Percentiles rank a stretch among this genome's conserved stretches.
Conservation (phyloP, 2,888 invertebrate genomes). For the Entomobrya multifasciata region DNA sequence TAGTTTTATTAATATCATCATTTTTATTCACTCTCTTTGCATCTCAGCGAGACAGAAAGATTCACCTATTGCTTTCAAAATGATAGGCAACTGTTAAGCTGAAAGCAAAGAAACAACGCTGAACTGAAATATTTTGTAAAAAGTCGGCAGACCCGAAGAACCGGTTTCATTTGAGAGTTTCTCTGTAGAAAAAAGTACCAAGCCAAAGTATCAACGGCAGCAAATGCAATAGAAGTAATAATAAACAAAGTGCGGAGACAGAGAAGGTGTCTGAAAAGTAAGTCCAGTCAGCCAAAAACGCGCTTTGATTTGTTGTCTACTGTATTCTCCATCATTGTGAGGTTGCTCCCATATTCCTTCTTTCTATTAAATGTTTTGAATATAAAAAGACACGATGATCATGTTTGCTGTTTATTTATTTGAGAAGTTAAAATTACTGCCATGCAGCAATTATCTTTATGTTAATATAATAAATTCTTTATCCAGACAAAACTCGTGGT, state of each 20-base stretch:
- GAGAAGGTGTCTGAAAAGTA: constrained; percentile 23
- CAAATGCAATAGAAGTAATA: constrained; percentile 21
- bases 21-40: constrained; percentile 24
- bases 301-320: constrained; percentile 23
- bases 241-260: constrained; percentile 23
- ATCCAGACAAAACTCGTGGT: too few relatives aligned
- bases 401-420: constrained; percentile 27
- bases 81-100: constrained; percentile 46
- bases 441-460: constrained; percentile 55
- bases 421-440: constrained; percentile 51
- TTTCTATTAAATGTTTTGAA: too few relatives aligned
- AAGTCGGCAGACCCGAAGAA: constrained; percentile 75
- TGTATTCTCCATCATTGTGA: constrained; percentile 11
- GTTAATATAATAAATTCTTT: constrained; percentile 56
- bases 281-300: constrained; percentile 12
- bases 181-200: constrained; percentile 13
- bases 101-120: constrained; percentile 16
- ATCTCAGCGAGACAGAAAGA: constrained; percentile 3
- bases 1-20: too few relatives aligned
- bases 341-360: too few relatives aligned
- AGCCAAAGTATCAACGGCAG: constrained; percentile 48
- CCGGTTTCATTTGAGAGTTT: constrained; percentile 71
- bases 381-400: constrained; percentile 1
- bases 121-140: constrained; percentile 64
- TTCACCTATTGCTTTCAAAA: constrained; percentile 64